These are phyloP conservation scores for Enteromius fasciolatus DNA, from an alignment of 2,797 vertebrate genomes.

Conservation along the genomic window DNA sequence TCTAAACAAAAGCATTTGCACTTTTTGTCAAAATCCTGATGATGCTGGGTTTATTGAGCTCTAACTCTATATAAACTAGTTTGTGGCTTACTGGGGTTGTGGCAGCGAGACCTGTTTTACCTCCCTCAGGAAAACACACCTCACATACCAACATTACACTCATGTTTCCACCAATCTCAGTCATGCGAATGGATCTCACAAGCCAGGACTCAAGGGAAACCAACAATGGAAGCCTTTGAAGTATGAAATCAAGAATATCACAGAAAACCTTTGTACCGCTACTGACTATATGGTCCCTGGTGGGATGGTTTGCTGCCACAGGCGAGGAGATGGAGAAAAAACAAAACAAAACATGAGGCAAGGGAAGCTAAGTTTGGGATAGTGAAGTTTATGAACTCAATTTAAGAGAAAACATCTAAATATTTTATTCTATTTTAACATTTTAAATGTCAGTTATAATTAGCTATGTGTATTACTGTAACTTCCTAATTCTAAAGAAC, in stretches of 20 bases:
- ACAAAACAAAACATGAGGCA: not conserved
- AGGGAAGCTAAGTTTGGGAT: not conserved
- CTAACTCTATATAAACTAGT: constrained; percentile 8
- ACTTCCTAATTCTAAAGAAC: not conserved
- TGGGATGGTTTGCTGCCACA: constrained; percentile 4
- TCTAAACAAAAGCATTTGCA: constrained; percentile 51
- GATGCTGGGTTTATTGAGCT: constrained; percentile 49
- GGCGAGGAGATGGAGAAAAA: not conserved
- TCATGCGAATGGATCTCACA: constrained; percentile 2
- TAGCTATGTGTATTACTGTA: not conserved
- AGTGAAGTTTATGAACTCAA: not conserved
- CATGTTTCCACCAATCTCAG: constrained; percentile 37
- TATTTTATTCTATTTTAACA: not conserved
- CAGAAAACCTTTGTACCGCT: constrained; percentile 26
- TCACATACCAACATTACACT: constrained; percentile 43
- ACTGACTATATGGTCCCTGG: not conserved
- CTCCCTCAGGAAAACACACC: constrained; percentile 6
- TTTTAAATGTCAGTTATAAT: not conserved
- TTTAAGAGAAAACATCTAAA: not conserved
- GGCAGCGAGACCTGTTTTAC: constrained; percentile 20
- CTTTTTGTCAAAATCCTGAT: constrained; percentile 42
- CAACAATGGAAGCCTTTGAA: constrained; percentile 28
- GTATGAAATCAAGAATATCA: constrained; percentile 36
- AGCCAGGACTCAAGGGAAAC: constrained; percentile 30
- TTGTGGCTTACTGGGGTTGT: constrained; percentile 47